Evolutionary conservation across 2,888 invertebrate species (phyloP), one percentile per base, ranked within the genome.

Genomic region (Chorisops tibialis): DNA sequence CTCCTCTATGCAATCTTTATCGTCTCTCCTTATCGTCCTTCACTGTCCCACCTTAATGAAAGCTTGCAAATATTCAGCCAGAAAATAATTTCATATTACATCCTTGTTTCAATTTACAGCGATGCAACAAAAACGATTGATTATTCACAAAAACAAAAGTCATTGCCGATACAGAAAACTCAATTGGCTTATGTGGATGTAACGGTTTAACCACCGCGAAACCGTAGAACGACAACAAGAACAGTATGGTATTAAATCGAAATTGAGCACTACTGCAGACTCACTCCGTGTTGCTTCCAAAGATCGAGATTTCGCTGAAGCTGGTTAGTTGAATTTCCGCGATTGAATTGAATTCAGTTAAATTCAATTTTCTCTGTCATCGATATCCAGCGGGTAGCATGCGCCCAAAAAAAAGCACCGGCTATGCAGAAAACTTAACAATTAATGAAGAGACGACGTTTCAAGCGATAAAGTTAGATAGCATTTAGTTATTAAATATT

Each of bases 101-200:
- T 61, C 30, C 16, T 63, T 66, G 66, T 73, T 73, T n/a, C n/a
- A n/a, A n/a, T n/a, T n/a, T n/a, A 12, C 75, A 90, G 87, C 82
- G 94, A 62, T 91, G 91, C 69, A 81, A 91, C 93, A 0, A 87
- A 87, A 6, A 92, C 89, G 71, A 94, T 96, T 67, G 88, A 86
- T 69, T 85, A 87, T 67, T 84, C 89, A 0, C 90, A 90, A 70
- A 86, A 86, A 18, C 88, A 89, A 67, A 86, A 89, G 49, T 81
- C 84, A 39, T 71, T 73, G 9, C 93, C 95, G 37, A 89, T 91
- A 6, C 83, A 93, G 64, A 89, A 90, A 73, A 90, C 95, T 0
- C 93, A 95, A 76, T 81, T 96, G 75, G 95, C 96, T 0, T 96
- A 91, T 73, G 88, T 96, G 0, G 94, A 96, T 74, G 83, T 87